phyloP scores from a whole-genome alignment of 2,113 vertebrate species.

The Anguilla rostrata region DNA sequence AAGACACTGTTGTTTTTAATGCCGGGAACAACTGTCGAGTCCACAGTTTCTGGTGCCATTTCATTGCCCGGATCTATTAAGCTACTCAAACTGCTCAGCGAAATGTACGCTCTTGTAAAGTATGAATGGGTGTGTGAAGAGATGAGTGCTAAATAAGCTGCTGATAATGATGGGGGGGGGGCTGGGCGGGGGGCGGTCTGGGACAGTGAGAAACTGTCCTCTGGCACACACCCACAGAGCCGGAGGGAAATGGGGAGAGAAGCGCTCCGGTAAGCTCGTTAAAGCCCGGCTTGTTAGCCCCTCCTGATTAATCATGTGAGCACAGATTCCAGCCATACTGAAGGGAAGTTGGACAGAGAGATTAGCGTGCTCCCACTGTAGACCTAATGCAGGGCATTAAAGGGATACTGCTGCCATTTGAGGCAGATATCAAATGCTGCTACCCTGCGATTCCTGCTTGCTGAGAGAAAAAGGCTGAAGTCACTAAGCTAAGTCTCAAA shows the following conservation, averaged over 20 bases:
- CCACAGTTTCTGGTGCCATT: not conserved
- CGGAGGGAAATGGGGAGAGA: slow-evolving; percentile 5
- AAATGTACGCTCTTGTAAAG: not conserved
- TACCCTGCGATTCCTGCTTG: not conserved
- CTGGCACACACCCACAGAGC: not conserved
- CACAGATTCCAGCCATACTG: slow-evolving; percentile 1
- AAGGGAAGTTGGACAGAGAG: slow-evolving; percentile 3
- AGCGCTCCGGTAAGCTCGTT: slow-evolving; percentile 27
- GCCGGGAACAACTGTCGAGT: not conserved
- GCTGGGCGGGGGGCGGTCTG: not conserved
- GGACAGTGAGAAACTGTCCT: not conserved
- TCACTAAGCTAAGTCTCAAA: not conserved
- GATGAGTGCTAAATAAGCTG: not conserved
- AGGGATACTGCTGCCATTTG: slow-evolving; percentile 3
- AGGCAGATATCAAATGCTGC: not conserved
- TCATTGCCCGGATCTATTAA: not conserved
- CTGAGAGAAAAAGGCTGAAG: not conserved
- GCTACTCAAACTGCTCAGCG: not conserved
- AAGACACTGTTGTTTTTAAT: not conserved
- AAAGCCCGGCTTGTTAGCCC: slow-evolving; percentile 4
- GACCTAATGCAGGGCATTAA: slow-evolving; percentile 10
- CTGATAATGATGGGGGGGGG: not conserved
- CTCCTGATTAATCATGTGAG: slow-evolving; percentile 25
- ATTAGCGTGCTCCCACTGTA: not conserved
- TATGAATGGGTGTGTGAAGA: not conserved